These are phyloP conservation scores for Todus mexicanus DNA, from an alignment of 2,797 vertebrate species.

Conservation along the genomic window DNA sequence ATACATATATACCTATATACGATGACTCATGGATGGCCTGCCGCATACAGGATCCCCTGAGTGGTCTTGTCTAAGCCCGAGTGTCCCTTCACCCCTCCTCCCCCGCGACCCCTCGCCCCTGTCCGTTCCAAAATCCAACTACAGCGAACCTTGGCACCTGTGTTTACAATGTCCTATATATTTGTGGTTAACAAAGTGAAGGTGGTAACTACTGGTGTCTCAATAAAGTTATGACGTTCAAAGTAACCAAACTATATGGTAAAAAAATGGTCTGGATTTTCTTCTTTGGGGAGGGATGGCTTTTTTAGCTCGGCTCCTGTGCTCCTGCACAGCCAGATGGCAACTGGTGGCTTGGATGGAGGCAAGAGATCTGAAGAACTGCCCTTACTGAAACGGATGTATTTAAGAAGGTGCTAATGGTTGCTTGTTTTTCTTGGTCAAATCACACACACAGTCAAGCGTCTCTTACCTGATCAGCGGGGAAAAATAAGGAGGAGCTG, in stretches of 20 bases:
- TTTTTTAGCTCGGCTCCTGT: neutral
- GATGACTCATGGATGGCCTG: constrained; percentile 65
- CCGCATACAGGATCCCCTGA: constrained; percentile 54
- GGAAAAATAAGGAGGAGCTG: neutral
- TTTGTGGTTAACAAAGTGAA: constrained; percentile 80
- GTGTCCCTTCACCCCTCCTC: constrained; percentile 17
- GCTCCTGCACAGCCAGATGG: neutral
- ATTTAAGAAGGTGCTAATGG: neutral
- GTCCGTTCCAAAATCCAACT: constrained; percentile 4
- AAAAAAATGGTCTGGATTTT: neutral
- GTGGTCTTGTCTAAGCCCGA: constrained; percentile 51
- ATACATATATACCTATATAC: constrained; percentile 65
- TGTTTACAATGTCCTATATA: constrained; percentile 73
- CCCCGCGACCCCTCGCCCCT: neutral
- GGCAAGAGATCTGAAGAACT: neutral
- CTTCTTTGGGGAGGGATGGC: neutral
- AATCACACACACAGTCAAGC: neutral
- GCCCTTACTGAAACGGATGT: neutral
- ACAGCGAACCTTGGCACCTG: constrained; percentile 51
- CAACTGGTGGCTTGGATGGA: neutral
- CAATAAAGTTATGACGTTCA: constrained; percentile 78
- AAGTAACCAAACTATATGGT: constrained; percentile 53
- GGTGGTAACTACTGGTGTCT: constrained; percentile 79
- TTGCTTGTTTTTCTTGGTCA: neutral
- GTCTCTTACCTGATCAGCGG: neutral